Base-by-base conservation (phyloP, 2,113 vertebrate species). In the Larimichthys polyactis region DNA sequence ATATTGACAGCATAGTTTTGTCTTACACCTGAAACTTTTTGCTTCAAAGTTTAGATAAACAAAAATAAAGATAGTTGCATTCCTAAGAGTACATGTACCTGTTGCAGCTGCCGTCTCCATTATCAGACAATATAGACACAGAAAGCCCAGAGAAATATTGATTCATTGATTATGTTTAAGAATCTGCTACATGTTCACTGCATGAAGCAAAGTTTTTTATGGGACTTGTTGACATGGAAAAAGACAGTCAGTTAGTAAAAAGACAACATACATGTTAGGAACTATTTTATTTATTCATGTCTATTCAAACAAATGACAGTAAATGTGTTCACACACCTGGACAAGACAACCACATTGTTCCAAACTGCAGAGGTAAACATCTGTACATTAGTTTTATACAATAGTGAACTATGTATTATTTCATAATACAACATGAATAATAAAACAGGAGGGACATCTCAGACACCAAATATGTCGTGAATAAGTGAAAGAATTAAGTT, bases 311-410 rank as follows among this genome's bases (percentile, higher is more conserved):
- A 52, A 57, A 72, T 51, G 32, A 86, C 63, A n/a, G 77, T 57
- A 84, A 70, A 60, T 17, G 20, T 24, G 52, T 58, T 66, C 22
- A 76, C 17, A 55, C 17, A 55, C 11, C 1, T 66, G 51, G 27
- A 75, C 63, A 71, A 83, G 36, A 75, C 70, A 76, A 68, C 20
- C 40, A 84, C 83, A 55, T 22, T 32, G 11, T 49, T 70, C n/a
- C 3, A 58, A 71, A 77, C 16, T 27, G 15, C 32, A 68, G 49
- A 2, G 40, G 4, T 65, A 48, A 54, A 72, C 32, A 55, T 27
- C 2, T n/a, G 11, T 27, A 75, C 36, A 49, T 22, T 12, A 14
- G 5, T 22, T 79, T 71, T 7, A 60, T 22, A 60, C 29, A 57
- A 46, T 5, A 43, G 16, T 19, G 14, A 17, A 70, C 20, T 5